Evolutionary conservation across 2,797 vertebrate species (phyloP), one percentile per base, ranked within the genome.

Genomic region (Adrianichthys oophorus): DNA sequence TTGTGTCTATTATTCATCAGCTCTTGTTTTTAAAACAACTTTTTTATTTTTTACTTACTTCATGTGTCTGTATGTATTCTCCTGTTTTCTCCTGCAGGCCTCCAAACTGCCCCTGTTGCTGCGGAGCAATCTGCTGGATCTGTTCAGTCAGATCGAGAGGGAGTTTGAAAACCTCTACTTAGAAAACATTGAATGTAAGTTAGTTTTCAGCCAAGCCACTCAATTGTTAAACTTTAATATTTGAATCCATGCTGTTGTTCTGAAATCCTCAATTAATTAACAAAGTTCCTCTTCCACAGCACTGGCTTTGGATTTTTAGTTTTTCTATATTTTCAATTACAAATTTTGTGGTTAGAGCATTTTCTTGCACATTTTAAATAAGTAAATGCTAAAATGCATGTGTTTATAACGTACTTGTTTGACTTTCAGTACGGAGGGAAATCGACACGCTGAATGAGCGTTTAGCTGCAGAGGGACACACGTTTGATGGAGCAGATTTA

Each of bases 101-200:
- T 98, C 97, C 65, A 98, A 98, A 72, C 90, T 99, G 61, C 97
- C 97, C 15, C 88, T 95, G 74, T 91, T 96, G 37, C 84, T 99
- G 76, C 92, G 96, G 75, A 96, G 87, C 80, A 98, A 97, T 43
- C 93, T 99, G 73, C 79, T 96, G 78, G 97, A 99, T 76, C 93
- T 98, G 71, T 99, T 99, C 86, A 95, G 95, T 60, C 97, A 99
- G 89, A 99, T 99, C 77, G 97, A 99, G 78, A 91, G 96, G 65
- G 97, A 99, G 75, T 99, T 99, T 91, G 97, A 99, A 85, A 97
- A 95, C 78, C 91, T 99, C 18, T 98, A 99, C 90, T 92, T 99
- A 51, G 97, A 99, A 91, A 99, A 98, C 80, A 90, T 99, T 51
- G 97, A 99, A 87, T 59, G 97, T 99, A 77, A 96, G 97, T 90